phyloP scores from a whole-genome alignment of 2,797 vertebrate species.

The Falco berigora region DNA sequence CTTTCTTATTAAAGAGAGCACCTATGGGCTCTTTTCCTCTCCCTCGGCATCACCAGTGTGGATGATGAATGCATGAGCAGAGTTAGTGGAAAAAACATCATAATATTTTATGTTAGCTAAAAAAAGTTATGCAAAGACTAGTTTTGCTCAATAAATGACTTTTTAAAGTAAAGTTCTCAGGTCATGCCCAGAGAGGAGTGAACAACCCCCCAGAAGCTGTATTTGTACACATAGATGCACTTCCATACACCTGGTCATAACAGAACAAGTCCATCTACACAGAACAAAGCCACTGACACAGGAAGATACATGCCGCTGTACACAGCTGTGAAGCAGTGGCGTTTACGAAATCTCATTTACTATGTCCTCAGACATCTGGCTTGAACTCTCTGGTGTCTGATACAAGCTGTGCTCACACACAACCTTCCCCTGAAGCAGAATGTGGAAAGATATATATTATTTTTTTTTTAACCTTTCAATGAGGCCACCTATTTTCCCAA shows the following conservation, averaged over 20 bases:
- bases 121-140: not conserved
- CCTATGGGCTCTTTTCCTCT: not conserved
- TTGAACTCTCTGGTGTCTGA: not conserved
- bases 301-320: not conserved
- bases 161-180: not conserved
- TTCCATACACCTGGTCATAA: not conserved
- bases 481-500: not conserved
- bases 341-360: not conserved
- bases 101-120: not conserved
- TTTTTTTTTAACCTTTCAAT: not conserved
- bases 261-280: not conserved
- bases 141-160: not conserved
- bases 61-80: not conserved
- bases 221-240: not conserved
- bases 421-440: not conserved
- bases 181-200: accelerated
- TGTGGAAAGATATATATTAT: not conserved
- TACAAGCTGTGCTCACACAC: not conserved
- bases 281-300: not conserved
- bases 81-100: not conserved
- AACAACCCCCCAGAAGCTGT: not conserved
- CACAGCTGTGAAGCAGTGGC: not conserved
- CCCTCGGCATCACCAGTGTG: not conserved
- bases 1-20: not conserved
- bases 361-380: not conserved